A percentile compares a stretch with the other conserved stretches of the same genome.
phyloP scores from a whole-genome alignment of 2,797 vertebrate species.

The Lophius americanus region DNA sequence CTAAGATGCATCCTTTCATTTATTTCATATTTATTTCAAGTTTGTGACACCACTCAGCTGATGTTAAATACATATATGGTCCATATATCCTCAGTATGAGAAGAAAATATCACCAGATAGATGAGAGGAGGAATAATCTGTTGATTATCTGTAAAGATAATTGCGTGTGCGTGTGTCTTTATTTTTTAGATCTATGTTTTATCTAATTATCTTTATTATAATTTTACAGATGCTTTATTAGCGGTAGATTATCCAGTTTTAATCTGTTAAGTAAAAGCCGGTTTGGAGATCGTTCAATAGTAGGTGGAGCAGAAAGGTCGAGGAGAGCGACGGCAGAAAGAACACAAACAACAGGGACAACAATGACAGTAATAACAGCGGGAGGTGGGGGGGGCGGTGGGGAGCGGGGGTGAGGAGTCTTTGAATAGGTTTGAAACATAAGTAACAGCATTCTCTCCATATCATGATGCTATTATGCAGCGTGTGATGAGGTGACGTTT shows the following conservation, averaged over 20 bases:
- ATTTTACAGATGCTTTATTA: no score
- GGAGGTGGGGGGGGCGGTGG: slow-evolving; percentile 29
- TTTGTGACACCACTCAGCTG: not conserved
- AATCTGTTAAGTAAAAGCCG: slow-evolving; percentile 24
- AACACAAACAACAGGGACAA: slow-evolving; percentile 36
- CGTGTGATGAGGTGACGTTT: slow-evolving; percentile 15
- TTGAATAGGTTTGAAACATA: slow-evolving; percentile 53
- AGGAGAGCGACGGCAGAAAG: slow-evolving; percentile 12
- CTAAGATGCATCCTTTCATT: not conserved
- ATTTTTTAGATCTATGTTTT: no score
- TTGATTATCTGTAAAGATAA: slow-evolving; percentile 11
- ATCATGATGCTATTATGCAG: slow-evolving; percentile 36
- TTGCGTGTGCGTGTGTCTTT: no score
- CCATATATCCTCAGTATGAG: not conserved
- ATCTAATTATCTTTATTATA: no score
- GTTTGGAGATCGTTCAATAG: slow-evolving; percentile 8
- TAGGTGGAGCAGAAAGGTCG: not conserved
- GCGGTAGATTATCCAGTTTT: no score
- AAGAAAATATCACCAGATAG: not conserved
- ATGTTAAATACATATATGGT: not conserved
- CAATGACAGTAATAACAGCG: slow-evolving; percentile 37
- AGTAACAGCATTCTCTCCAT: slow-evolving; percentile 50
- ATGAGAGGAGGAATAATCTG: slow-evolving; percentile 3
- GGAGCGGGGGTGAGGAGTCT: slow-evolving; percentile 15
- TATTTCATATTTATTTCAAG: slow-evolving; percentile 2